phyloP scores from a whole-genome alignment of 2,797 vertebrate genomes.

The Halcyon smyrnensis region DNA sequence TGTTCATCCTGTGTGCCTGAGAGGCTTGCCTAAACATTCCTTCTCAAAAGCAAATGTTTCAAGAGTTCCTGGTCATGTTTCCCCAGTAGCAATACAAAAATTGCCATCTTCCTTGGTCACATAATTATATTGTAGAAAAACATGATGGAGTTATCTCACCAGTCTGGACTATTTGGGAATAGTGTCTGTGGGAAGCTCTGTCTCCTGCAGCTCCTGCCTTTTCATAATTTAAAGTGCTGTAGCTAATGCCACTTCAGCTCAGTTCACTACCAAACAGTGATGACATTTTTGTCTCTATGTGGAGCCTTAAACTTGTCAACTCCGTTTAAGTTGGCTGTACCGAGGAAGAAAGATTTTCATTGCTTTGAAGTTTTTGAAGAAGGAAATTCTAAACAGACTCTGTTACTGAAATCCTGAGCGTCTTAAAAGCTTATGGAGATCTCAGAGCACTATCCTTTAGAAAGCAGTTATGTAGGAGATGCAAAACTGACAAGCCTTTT shows the following conservation, averaged over 20 bases:
- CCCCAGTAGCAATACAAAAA: not conserved
- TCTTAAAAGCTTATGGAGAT: slow-evolving; percentile 60
- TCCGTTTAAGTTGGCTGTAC: slow-evolving; percentile 64
- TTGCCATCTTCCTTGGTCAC: slow-evolving; percentile 23
- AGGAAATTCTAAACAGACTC: slow-evolving; percentile 41
- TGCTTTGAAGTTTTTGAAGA: slow-evolving; percentile 61
- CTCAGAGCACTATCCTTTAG: slow-evolving; percentile 29
- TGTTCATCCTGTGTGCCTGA: not conserved
- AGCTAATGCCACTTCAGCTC: slow-evolving; percentile 49
- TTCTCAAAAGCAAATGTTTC: not conserved
- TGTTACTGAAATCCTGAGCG: slow-evolving; percentile 29
- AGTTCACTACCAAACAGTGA: slow-evolving; percentile 56
- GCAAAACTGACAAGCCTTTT: slow-evolving; percentile 26
- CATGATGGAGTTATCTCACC: not conserved
- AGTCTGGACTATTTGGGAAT: not conserved
- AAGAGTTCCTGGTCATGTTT: not conserved
- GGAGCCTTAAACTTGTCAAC: slow-evolving; percentile 68
- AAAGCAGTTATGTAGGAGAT: slow-evolving; percentile 47
- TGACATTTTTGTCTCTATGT: slow-evolving; percentile 63
- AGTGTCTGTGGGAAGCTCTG: not conserved
- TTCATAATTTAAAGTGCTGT: slow-evolving; percentile 62
- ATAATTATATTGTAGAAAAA: slow-evolving; percentile 38
- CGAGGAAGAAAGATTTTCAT: slow-evolving; percentile 57
- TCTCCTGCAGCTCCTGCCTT: slow-evolving; percentile 49
- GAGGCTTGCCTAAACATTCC: not conserved